Evolutionary conservation across 1,140 invertebrate species (phyloP).

Genomic region (Archegozetes longisetosus): DNA sequence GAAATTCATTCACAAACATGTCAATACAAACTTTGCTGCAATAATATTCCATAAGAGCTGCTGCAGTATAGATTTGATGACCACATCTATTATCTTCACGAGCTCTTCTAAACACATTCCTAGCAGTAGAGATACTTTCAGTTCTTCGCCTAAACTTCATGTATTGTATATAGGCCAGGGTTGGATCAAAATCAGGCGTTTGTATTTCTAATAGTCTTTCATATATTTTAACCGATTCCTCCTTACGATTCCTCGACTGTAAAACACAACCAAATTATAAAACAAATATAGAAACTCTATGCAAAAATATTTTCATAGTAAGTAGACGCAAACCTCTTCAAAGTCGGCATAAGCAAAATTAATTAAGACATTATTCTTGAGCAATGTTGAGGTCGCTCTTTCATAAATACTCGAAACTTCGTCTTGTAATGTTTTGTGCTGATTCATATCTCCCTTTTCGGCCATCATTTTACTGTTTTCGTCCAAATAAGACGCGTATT

Average conservation of each 20-base stretch:
- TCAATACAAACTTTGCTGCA: slow-evolving; percentile 63
- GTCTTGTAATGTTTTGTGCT: slow-evolving; percentile 76
- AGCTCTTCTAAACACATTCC: slow-evolving; percentile 85
- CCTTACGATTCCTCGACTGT: slow-evolving; percentile 72
- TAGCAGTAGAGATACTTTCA: slow-evolving; percentile 91
- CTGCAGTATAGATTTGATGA: slow-evolving; percentile 88
- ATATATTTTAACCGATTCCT: slow-evolving; percentile 95
- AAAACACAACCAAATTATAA: slow-evolving; percentile 14
- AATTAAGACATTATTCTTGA: slow-evolving; percentile 79
- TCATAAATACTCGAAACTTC: slow-evolving; percentile 88
- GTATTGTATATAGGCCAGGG: slow-evolving; percentile 91
- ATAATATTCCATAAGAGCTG: slow-evolving; percentile 97
- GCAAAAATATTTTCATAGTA: background rate
- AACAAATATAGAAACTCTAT: background rate
- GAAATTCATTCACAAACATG: background rate
- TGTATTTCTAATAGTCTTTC: slow-evolving; percentile 67
- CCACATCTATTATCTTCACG: slow-evolving; percentile 69
- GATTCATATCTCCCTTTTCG: slow-evolving; percentile 88
- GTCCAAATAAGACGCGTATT: slow-evolving; percentile 89
- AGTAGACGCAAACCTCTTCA: slow-evolving; percentile 49
- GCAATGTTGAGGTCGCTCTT: slow-evolving; percentile 52
- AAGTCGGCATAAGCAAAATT: slow-evolving; percentile 99
- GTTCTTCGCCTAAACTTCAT: slow-evolving; percentile 96
- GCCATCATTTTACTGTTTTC: slow-evolving; percentile 75
- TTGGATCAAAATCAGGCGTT: slow-evolving; percentile 69